Percentiles rank a stretch among this genome's conserved stretches.
These are phyloP conservation scores for Cantharis flavilabris DNA, from an alignment of 2,888 invertebrate genomes.

Conservation along the genomic window DNA sequence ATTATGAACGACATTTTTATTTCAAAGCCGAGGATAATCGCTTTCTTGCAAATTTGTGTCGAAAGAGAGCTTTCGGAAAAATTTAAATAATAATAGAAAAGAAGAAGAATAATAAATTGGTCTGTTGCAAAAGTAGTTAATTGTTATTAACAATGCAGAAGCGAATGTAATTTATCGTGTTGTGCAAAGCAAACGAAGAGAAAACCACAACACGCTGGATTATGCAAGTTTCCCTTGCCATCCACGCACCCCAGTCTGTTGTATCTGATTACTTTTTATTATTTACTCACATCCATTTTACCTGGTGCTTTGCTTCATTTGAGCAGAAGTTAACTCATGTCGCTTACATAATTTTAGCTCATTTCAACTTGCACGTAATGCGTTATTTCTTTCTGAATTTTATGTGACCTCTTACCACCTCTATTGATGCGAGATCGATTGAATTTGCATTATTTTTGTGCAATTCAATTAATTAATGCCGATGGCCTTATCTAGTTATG, in stretches of 20 bases:
- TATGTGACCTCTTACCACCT: not conserved
- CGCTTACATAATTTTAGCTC: not conserved
- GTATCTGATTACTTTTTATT: conserved; percentile 14
- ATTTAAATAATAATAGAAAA: not conserved
- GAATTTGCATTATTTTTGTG: not conserved
- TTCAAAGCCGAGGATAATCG: not conserved
- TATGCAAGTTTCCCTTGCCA: conserved; percentile 6
- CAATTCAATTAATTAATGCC: not conserved
- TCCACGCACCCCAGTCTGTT: not conserved
- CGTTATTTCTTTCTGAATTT: not conserved
- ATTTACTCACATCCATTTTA: conserved; percentile 7
- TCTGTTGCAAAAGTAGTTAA: not conserved
- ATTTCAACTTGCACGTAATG: not conserved
- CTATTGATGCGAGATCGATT: not conserved
- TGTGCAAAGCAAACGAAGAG: conserved; percentile 7
- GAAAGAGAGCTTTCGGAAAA: not conserved
- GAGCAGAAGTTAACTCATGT: not conserved
- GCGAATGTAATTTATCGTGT: conserved; percentile 8
- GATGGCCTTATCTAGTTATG: not conserved
- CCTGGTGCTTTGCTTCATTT: not conserved
- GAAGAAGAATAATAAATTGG: not conserved
- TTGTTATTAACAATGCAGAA: conserved; percentile 5
- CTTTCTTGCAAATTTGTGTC: not conserved
- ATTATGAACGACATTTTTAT: not conserved
- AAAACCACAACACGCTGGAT: conserved; percentile 13